Evolutionary conservation across 2,888 invertebrate species (phyloP).

Genomic region (Hoplodrina ambigua): DNA sequence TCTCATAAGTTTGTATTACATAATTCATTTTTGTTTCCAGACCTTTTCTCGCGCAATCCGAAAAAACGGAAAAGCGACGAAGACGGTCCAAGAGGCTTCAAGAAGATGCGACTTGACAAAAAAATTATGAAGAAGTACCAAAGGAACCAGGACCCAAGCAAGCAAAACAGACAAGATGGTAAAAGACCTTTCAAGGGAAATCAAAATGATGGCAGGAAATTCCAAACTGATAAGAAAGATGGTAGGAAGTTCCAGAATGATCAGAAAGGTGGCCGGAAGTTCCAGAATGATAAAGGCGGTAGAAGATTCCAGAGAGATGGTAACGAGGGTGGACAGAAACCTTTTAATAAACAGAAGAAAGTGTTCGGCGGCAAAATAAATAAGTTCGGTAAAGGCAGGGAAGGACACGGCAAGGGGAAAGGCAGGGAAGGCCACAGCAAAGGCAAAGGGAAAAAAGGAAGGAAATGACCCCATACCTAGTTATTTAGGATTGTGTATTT

Average conservation of each 20-base stretch:
- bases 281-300: constrained; percentile 64
- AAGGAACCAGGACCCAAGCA: constrained; percentile 67
- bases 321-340: constrained; percentile 62
- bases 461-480: constrained; percentile 34
- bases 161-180: constrained; percentile 65
- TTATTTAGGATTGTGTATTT: constrained; percentile 44
- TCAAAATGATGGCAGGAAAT: constrained; percentile 64
- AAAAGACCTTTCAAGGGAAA: constrained; percentile 67
- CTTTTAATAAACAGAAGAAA: constrained; percentile 77
- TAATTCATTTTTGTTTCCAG: constrained; percentile 64
- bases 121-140: constrained; percentile 83
- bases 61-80: constrained; percentile 82
- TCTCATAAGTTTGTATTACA: too few relatives aligned
- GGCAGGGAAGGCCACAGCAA: constrained; percentile 67
- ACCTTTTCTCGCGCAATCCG: constrained; percentile 80
- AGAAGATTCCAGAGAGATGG: constrained; percentile 65
- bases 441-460: constrained; percentile 49
- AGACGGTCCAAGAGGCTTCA: constrained; percentile 81
- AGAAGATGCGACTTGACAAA: constrained; percentile 85
- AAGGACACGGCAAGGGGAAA: constrained; percentile 72
- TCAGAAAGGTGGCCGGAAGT: constrained; percentile 59
- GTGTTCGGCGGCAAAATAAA: constrained; percentile 85
- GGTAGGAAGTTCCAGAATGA: constrained; percentile 62
- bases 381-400: constrained; percentile 73
- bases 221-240: constrained; percentile 61